phyloP scores from a whole-genome alignment of 2,113 vertebrate genomes.

The Dolichotis patagonum region DNA sequence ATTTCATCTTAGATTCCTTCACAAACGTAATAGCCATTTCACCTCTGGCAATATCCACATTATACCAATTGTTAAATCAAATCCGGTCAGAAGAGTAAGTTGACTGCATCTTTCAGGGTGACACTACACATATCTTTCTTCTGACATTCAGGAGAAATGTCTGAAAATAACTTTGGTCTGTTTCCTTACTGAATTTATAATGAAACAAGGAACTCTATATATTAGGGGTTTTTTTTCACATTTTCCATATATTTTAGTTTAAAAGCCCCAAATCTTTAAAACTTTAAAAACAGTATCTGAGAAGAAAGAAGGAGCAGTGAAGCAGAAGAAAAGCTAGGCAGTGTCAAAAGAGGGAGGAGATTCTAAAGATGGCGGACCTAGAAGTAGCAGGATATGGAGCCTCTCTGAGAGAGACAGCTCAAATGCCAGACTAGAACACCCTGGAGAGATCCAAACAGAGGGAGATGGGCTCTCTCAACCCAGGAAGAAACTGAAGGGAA shows the following conservation, averaged over 20 bases:
- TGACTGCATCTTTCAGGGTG: rapidly evolving
- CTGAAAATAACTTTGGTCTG: not conserved
- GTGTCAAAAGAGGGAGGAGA: no score
- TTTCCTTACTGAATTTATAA: not conserved
- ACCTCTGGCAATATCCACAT: not conserved
- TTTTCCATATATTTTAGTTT: not conserved
- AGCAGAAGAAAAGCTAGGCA: no score
- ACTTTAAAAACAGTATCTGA: no score
- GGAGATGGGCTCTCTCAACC: no score
- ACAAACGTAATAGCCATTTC: not conserved
- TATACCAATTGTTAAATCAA: not conserved
- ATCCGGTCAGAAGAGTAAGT: not conserved
- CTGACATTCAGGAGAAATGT: not conserved
- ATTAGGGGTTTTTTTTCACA: not conserved
- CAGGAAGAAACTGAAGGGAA: no score
- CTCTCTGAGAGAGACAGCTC: no score
- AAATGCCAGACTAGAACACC: no score
- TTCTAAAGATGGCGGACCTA: no score
- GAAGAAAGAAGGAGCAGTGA: no score
- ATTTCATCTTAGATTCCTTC: not conserved
- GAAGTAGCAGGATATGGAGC: no score
- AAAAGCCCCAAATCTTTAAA: not conserved
- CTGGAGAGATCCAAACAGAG: no score
- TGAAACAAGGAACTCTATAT: not conserved
- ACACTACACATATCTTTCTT: not conserved